Conservation (phyloP, 2,888 invertebrate species). For the Netelia fuscicornis region DNA sequence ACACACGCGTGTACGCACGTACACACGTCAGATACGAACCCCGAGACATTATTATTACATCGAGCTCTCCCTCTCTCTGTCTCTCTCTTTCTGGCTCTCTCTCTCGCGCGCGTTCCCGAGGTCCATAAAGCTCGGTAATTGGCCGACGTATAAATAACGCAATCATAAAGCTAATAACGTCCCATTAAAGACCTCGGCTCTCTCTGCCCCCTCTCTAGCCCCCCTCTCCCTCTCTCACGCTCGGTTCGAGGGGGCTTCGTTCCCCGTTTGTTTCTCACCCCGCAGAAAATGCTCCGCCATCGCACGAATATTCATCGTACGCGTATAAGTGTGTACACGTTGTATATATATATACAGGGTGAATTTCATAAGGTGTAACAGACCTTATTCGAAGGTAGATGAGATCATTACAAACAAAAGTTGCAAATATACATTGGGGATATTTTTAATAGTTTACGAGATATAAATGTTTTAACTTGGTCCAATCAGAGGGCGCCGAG, state of each 20-base stretch:
- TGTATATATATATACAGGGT: neutral
- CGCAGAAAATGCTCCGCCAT: slow-evolving; percentile 68
- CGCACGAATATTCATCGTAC: slow-evolving; percentile 56
- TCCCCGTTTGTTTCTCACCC: slow-evolving; percentile 69
- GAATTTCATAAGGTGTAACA: no score
- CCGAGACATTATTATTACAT: slow-evolving; percentile 69
- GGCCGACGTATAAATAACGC: slow-evolving; percentile 76
- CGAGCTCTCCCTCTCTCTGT: slow-evolving; percentile 65
- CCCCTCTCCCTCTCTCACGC: slow-evolving; percentile 14
- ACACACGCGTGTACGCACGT: slow-evolving; percentile 55
- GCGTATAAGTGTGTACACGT: neutral
- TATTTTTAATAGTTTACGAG: no score
- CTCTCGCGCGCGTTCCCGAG: slow-evolving; percentile 60
- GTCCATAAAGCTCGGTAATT: slow-evolving; percentile 75
- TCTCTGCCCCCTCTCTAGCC: slow-evolving; percentile 7
- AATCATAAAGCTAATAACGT: slow-evolving; percentile 79
- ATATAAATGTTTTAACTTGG: no score
- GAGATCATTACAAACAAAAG: no score
- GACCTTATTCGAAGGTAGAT: no score
- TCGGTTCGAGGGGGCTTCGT: slow-evolving; percentile 47
- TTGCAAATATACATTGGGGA: no score
- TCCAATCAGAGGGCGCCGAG: no score
- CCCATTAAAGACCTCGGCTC: slow-evolving; percentile 72
- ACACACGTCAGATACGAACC: slow-evolving; percentile 54
- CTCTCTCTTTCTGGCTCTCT: slow-evolving; percentile 21